phyloP scores from a whole-genome alignment of 2,888 invertebrate species.

The Cryptocephalus primarius region DNA sequence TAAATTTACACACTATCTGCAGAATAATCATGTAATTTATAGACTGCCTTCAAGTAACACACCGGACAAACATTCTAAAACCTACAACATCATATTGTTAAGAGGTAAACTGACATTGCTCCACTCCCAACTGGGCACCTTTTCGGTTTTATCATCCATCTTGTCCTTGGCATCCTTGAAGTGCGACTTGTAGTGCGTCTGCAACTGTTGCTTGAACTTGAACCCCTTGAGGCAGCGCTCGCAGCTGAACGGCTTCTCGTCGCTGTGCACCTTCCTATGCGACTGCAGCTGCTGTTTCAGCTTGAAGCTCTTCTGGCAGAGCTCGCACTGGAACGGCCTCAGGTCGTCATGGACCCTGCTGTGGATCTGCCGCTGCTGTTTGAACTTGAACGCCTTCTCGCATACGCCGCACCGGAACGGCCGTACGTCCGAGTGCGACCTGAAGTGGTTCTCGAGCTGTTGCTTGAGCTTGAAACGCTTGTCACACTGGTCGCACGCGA shows the following conservation, averaged over 20 bases:
- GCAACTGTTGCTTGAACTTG: constrained; percentile 10
- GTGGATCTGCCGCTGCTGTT: constrained; percentile 20
- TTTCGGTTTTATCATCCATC: too few species aligned
- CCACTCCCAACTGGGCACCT: too few species aligned
- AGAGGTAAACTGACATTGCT: too few species aligned
- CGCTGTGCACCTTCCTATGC: constrained; percentile 12
- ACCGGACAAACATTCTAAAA: too few species aligned
- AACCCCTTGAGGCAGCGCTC: constrained; percentile 16
- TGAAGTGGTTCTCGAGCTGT: constrained; percentile 16
- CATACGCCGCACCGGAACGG: constrained; percentile 17
- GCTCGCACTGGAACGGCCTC: constrained; percentile 16
- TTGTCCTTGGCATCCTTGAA: constrained; percentile 4
- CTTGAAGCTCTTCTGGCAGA: constrained; percentile 17
- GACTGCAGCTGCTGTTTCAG: constrained; percentile 10
- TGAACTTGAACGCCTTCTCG: constrained; percentile 16
- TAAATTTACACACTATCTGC: too few species aligned
- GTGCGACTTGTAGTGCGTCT: constrained; percentile 12
- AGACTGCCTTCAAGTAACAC: too few species aligned
- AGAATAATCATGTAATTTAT: too few species aligned
- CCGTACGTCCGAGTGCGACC: constrained; percentile 14
- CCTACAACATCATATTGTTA: too few species aligned
- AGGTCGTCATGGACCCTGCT: constrained; percentile 15
- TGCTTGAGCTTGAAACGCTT: constrained; percentile 22
- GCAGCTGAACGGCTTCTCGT: constrained; percentile 16
- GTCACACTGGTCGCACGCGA: constrained; percentile 16